Evolutionary conservation across 2,113 vertebrate species (phyloP), one percentile per base, ranked within the genome.

Genomic region (Oreochromis aureus): DNA sequence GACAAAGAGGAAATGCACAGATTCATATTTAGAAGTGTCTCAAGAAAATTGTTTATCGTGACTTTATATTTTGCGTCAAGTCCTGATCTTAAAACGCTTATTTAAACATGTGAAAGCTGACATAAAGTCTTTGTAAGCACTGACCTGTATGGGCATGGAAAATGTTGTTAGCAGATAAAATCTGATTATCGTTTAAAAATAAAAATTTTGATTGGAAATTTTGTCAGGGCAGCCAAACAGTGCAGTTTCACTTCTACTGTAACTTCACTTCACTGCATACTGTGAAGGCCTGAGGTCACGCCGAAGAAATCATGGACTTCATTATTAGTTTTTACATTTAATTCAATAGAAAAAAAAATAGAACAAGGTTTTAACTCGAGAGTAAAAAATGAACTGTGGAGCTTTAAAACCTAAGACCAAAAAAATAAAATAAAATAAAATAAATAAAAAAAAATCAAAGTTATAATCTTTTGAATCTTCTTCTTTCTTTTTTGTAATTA

Each of bases 361-460:
- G 6, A 59, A 12, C 6, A 36, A 22, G 32, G 2, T 27, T 44
- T 71, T 11, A 13, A 66, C 10, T 36, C 6, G 3, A 55, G 22
- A 84, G 16, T 39, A 11, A 27, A 54, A 48, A n/a, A 9, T 41
- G 18, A 58, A 39, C 7, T 10, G 51, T 55, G 69, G 5, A 10
- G 12, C 9, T 41, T 27, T 53, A 44, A 1, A 36, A 32, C 10
- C 4, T 79, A 30, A 71, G 48, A 18, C 13, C 24, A 4, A 61
- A 34, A 59, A 18, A 7, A 5, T 0, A 1, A 56, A 56, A 56
- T 6, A 1, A 22, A 0, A 10, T 0, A 1, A 56, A 56, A 56
- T 6, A 2, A 22, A 0, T 24, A 10, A 2, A 11, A 34, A 6
- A 34, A 34, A 34, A 34, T n/a, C 3, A 53, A 82, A 71, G 19